These are phyloP conservation scores for Mugil cephalus DNA, from an alignment of 2,113 vertebrate genomes.

Conservation along the genomic window DNA sequence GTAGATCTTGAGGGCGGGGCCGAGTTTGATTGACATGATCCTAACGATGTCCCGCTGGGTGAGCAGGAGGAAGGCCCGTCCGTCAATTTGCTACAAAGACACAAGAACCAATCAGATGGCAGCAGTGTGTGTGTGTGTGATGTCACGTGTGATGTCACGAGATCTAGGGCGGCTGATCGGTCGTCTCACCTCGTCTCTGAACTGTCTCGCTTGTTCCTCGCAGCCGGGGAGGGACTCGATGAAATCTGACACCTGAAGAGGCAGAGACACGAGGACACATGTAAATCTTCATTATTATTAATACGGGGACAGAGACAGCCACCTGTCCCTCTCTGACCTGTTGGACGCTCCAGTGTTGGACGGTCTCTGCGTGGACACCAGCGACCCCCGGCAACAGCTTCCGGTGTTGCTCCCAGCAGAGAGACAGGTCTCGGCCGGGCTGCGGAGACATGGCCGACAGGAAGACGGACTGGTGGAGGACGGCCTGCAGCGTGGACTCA, in stretches of 20 bases:
- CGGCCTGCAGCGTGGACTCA: conserved; percentile 72
- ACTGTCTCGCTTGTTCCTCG: conserved; percentile 84
- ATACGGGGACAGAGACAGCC: too few relatives aligned
- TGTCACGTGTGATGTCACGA: background rate
- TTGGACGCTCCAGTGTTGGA: conserved; percentile 81
- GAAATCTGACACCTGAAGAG: conserved; percentile 82
- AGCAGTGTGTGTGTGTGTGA: too few relatives aligned
- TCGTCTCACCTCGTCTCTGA: conserved; percentile 85
- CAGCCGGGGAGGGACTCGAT: conserved; percentile 87
- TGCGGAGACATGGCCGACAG: conserved; percentile 79
- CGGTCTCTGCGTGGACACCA: conserved; percentile 62
- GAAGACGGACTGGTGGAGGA: conserved; percentile 80
- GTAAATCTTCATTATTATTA: too few relatives aligned
- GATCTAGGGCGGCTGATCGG: background rate
- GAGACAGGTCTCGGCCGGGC: conserved; percentile 74
- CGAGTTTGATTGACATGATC: conserved; percentile 86
- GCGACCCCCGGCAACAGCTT: conserved; percentile 81
- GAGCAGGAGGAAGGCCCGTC: conserved; percentile 84
- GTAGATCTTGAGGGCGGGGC: conserved; percentile 87
- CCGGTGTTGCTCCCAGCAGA: conserved; percentile 81
- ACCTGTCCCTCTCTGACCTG: conserved; percentile 69
- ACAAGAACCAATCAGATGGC: conserved; percentile 35
- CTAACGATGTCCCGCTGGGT: conserved; percentile 84
- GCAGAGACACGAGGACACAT: background rate
- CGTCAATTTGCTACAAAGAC: conserved; percentile 83